A percentile compares a stretch with the other conserved stretches of the same genome.
Evolutionary conservation across 1,140 invertebrate genomes (phyloP).

Genomic region (Onthophagus taurus): DNA sequence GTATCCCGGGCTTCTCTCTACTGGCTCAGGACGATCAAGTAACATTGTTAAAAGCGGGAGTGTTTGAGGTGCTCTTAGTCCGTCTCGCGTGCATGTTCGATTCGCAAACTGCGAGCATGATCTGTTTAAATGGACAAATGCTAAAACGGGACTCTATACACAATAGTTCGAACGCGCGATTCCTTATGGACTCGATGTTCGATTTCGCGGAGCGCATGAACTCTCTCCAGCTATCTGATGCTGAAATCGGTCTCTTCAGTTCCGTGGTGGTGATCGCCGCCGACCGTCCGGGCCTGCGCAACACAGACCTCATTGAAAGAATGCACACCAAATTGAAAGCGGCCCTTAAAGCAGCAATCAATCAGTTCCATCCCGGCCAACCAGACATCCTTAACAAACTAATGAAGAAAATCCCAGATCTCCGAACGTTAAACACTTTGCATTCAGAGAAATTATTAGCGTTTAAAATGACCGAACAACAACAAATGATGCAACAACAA

Average conservation of each 20-base stretch:
- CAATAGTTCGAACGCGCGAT: conserved; percentile 82
- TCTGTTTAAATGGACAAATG: conserved; percentile 86
- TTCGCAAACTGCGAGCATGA: conserved; percentile 79
- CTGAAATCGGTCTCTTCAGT: conserved; percentile 89
- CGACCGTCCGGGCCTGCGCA: conserved; percentile 85
- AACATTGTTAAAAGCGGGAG: conserved; percentile 88
- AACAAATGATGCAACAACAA: conserved; percentile 63
- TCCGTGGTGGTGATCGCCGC: conserved; percentile 90
- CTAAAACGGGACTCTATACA: conserved; percentile 83
- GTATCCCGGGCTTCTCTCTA: conserved; percentile 90
- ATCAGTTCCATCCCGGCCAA: conserved; percentile 74
- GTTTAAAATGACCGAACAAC: conserved; percentile 83
- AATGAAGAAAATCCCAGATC: conserved; percentile 89
- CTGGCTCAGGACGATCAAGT: conserved; percentile 95
- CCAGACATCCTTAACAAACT: conserved; percentile 74
- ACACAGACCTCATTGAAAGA: conserved; percentile 82
- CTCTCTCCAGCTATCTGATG: conserved; percentile 77
- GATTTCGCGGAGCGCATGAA: conserved; percentile 94
- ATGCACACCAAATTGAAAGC: conserved; percentile 83
- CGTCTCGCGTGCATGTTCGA: conserved; percentile 91
- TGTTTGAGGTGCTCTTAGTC: conserved; percentile 89
- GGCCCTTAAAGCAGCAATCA: conserved; percentile 76
- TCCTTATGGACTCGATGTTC: conserved; percentile 93
- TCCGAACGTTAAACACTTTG: conserved; percentile 88
- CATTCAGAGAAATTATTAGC: conserved; percentile 93